These are phyloP conservation scores for Hirundo rustica DNA, from an alignment of 2,797 vertebrate species.

Conservation along the genomic window DNA sequence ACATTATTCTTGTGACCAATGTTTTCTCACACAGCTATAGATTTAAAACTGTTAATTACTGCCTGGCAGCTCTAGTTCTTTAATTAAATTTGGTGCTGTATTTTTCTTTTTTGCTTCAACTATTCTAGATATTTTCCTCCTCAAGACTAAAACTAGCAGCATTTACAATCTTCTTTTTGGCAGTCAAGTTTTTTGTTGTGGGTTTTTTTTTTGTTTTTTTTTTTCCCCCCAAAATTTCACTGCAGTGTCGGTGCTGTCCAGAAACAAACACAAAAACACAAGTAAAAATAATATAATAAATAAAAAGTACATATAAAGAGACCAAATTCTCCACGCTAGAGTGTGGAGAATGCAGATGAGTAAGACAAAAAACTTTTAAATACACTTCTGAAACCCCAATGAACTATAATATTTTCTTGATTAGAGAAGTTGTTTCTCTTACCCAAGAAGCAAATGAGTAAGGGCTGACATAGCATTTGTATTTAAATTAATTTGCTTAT, in stretches of 20 bases:
- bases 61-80: background rate
- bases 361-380: background rate
- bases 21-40: background rate
- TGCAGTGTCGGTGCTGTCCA: background rate
- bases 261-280: background rate
- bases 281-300: background rate
- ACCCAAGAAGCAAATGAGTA: background rate
- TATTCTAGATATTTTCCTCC: background rate
- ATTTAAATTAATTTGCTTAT: background rate
- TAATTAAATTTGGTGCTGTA: background rate
- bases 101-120: background rate
- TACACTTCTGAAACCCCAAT: background rate
- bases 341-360: background rate
- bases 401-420: background rate
- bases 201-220: no score
- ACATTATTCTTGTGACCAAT: background rate
- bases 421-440: background rate
- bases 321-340: background rate
- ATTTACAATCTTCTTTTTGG: background rate
- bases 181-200: background rate
- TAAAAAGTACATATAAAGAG: background rate
- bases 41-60: slow-evolving; percentile 24
- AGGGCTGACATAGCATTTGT: background rate
- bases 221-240: background rate
- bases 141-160: background rate